Conservation (phyloP, 2,888 invertebrate species). For the Dimorphilus gyrociliatus region DNA sequence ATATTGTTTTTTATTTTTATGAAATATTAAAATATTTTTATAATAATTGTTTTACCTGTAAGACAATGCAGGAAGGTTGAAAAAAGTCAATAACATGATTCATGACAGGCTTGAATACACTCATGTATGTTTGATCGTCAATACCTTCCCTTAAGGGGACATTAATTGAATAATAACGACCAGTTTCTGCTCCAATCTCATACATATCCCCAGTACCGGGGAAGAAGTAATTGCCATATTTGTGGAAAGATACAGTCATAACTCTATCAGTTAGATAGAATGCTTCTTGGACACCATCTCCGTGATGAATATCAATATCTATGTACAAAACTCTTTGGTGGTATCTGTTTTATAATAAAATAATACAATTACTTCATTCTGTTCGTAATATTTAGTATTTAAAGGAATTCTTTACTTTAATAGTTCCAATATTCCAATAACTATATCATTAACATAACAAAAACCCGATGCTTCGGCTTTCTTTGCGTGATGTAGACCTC, state of each 20-base stretch:
- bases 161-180: conserved; percentile 90
- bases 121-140: conserved; percentile 53
- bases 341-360: conserved; percentile 46
- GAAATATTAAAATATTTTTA: conserved; percentile 2
- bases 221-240: conserved; percentile 93
- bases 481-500: conserved; percentile 96
- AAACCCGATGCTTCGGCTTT: conserved; percentile 98
- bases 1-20: conserved; percentile 2
- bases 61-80: conserved; percentile 83
- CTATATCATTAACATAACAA: conserved; percentile 98
- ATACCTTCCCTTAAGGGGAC: conserved; percentile 95
- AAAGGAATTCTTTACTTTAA: conserved; percentile 46
- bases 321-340: conserved; percentile 88
- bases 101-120: conserved; percentile 77
- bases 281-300: conserved; percentile 69
- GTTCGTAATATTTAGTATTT: no score
- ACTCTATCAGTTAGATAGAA: conserved; percentile 92
- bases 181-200: conserved; percentile 87
- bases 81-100: conserved; percentile 79
- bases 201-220: conserved; percentile 99
- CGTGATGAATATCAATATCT: conserved; percentile 94
- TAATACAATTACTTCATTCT: no score
- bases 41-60: conserved; percentile 40
- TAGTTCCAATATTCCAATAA: conserved; percentile 84
- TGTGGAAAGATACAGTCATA: conserved; percentile 98